Evolutionary conservation across 2,797 vertebrate species (phyloP), one percentile per base, ranked within the genome.

Genomic region (Salarias fasciatus): DNA sequence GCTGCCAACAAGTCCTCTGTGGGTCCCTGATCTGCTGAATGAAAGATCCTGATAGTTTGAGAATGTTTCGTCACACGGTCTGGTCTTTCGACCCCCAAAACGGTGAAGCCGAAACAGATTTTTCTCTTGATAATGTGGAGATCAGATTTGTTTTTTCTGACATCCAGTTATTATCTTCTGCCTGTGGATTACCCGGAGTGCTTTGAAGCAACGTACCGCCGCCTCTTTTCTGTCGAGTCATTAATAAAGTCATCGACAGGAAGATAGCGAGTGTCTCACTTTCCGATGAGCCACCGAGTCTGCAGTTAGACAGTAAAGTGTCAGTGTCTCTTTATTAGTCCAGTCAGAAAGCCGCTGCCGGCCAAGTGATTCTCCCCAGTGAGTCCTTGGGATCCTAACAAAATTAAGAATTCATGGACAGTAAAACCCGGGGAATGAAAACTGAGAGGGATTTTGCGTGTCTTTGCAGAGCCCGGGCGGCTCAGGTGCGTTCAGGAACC

Each of bases 401-500:
- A 47, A 46, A 29, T 45, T 37, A 47, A 24, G 15, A 28, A 24
- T 28, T 15, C 41, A 40, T n/a, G 38, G 38, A 44, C 8, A 30
- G 42, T 12, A 36, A 45, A 55, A 41, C 15, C 29, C 36, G 31
- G 41, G n/a, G 43, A n/a, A n/a, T n/a, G n/a, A 7, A 43, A 43
- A 13, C 41, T 5, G 1, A 18, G 11, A 24, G 24, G 8, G 9
- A 29, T 47, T 46, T 38, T 37, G 42, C 33, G 7, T n/a, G 12
- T 35, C 44, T 37, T 46, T 57, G 44, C 35, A 47, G 55, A 38
- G 14, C n/a, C n/a, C 38, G 18, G 24, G 40, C 40, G 46, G 24
- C 33, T 47, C 13, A 18, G 44, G 18, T 18, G 15, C 42, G 10
- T 58, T 47, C 10, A 30, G n/a, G 55, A 47, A 28, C 24, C 33